Base-by-base conservation (phyloP, 2,888 invertebrate genomes). In the Megamerina dolium region DNA sequence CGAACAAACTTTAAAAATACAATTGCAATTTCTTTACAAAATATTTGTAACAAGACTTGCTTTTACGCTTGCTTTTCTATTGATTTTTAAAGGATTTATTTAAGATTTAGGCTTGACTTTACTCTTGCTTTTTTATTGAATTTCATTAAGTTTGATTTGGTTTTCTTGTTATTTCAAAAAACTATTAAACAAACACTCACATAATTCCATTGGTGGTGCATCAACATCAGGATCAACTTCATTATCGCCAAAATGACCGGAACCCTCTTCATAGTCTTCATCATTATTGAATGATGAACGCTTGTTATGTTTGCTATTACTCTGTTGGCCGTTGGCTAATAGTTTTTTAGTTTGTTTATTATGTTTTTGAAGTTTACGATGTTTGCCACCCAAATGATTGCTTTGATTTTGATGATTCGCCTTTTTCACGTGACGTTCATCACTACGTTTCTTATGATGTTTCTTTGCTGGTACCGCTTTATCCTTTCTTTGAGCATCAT, bases 221-320 rank as follows among this genome's bases (percentile, higher is more conserved):
- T 35, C 50, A 14, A 26, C 30, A 36, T 54, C 53, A 27, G 47
- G 56, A 17, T 55, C 43, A 2, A 49, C 55, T 2, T 50, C 53
- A 3, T 46, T 52, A 16, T 48, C 50, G 2, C 46, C 49, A 9
- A 41, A 41, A 5, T 35, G 29, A 4, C 60, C 57, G 6, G 62
- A 64, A 10, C 63, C 61, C 4, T 51, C 54, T 16, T 55, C 53
- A 20, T 56, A 51, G 10, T 51, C 54, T 13, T 44, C 54, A 14
- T 42, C 50, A 6, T 55, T 55, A 16, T 55, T 41, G 13, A 54
- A 50, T 20, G 57, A 37, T 2, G 49, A 45, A 9, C 56, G 59
- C 37, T 57, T 59, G 2, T 44, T 43, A 23, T 40, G 49, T 17
- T 43, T 48, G 26, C 45, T 50, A 14, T 42, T n/a, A n/a, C n/a